Percentiles rank a stretch among this genome's conserved stretches.
phyloP scores from a whole-genome alignment of 2,888 invertebrate genomes.

The Erynnis tages region DNA sequence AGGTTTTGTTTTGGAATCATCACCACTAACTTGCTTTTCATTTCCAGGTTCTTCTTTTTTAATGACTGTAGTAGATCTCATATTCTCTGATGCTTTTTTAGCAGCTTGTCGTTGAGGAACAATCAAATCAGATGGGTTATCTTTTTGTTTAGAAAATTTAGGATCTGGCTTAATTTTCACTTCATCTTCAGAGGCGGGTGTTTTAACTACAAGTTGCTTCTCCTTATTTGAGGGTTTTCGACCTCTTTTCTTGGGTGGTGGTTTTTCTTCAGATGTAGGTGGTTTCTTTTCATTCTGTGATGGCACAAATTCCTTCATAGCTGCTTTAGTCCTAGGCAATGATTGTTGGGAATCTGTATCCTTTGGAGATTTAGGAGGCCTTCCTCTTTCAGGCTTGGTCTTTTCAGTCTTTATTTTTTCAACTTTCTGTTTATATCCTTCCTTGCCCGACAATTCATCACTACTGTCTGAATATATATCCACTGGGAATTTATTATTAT shows the following conservation, averaged over 20 bases:
- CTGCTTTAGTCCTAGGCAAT: constrained; percentile 89
- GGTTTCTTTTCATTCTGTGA: constrained; percentile 63
- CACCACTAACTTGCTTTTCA: constrained; percentile 59
- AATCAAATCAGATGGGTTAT: constrained; percentile 89
- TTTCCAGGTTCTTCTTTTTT: constrained; percentile 62
- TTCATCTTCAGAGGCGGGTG: constrained; percentile 65
- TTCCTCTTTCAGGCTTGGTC: constrained; percentile 80
- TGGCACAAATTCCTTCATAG: constrained; percentile 90
- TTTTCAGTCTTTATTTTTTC: constrained; percentile 64
- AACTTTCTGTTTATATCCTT: constrained; percentile 77
- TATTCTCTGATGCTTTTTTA: constrained; percentile 94
- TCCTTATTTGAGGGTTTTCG: constrained; percentile 74
- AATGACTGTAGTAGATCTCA: constrained; percentile 84
- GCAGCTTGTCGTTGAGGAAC: constrained; percentile 95
- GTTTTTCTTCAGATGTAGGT: constrained; percentile 49
- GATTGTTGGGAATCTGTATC: constrained; percentile 86
- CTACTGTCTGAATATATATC: constrained; percentile 94
- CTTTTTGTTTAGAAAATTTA: constrained; percentile 73
- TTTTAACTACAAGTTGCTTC: constrained; percentile 54
- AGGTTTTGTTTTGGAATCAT: constrained; percentile 59
- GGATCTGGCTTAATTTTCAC: constrained; percentile 75
- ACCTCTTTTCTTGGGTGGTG: constrained; percentile 67
- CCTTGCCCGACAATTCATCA: constrained; percentile 51
- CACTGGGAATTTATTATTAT: constrained; percentile 82
- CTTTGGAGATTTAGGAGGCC: constrained; percentile 82